phyloP scores from a whole-genome alignment of 1,140 invertebrate species.

The Globodera ellingtonae region DNA sequence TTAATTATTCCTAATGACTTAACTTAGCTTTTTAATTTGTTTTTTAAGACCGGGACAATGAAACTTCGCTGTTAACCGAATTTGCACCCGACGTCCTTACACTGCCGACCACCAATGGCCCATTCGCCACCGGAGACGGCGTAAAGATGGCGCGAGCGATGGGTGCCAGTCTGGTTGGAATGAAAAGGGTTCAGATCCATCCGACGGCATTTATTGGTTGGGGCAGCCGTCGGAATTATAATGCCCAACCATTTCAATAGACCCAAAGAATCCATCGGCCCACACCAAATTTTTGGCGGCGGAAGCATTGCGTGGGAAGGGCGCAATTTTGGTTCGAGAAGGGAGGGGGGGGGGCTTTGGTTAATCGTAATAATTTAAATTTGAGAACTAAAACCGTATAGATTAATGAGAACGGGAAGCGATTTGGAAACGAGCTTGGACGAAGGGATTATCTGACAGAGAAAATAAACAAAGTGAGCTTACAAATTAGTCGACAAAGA shows the following conservation, averaged over 20 bases:
- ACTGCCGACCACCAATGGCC: conserved; percentile 66
- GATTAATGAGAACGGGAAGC: conserved; percentile 60
- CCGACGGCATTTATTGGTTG: conserved; percentile 61
- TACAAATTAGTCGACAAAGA: neutral
- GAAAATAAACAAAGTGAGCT: conserved; percentile 43
- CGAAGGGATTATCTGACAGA: conserved; percentile 62
- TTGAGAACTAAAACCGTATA: conserved; percentile 30
- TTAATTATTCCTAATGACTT: neutral
- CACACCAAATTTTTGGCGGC: conserved; percentile 65
- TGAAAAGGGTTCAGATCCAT: conserved; percentile 59
- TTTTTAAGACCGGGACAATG: conserved; percentile 41
- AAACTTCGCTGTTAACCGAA: conserved; percentile 58
- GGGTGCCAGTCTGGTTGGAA: conserved; percentile 58
- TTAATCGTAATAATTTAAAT: neutral
- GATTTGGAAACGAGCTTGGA: conserved; percentile 65
- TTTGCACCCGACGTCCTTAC: conserved; percentile 55
- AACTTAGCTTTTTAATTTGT: neutral
- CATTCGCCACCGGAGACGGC: conserved; percentile 66
- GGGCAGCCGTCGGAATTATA: neutral
- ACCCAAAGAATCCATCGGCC: conserved; percentile 60
- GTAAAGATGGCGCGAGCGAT: conserved; percentile 65
- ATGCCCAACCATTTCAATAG: conserved; percentile 18
- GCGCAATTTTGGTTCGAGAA: conserved; percentile 58
- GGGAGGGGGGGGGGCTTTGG: conserved; percentile 1
- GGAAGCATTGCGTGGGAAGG: conserved; percentile 65